Conservation (phyloP, 2,888 invertebrate genomes). For the Phengaris alcon region DNA sequence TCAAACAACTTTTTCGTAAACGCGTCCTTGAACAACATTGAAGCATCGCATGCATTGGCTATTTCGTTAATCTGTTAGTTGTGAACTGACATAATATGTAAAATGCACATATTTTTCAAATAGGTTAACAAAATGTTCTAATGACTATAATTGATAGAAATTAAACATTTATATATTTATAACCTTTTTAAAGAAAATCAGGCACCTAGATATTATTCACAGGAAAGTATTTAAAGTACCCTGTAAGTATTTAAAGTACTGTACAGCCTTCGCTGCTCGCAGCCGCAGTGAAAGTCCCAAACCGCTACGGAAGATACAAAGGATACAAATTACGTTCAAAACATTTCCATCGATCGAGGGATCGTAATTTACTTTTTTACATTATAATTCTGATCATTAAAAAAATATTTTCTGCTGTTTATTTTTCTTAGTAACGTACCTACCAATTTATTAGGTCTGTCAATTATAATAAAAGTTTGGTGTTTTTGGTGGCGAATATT, state of each 20-base stretch:
- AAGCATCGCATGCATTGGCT: too few relatives aligned
- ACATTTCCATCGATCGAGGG: slow-evolving; percentile 19
- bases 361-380: slow-evolving; percentile 22
- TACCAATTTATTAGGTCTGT: background rate
- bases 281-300: slow-evolving; percentile 29
- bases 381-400: slow-evolving; percentile 15
- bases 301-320: slow-evolving; percentile 30
- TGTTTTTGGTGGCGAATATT: slow-evolving; percentile 32
- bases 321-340: slow-evolving; percentile 31
- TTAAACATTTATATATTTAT: background rate
- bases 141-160: background rate
- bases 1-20: too few relatives aligned
- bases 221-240: slow-evolving; percentile 31
- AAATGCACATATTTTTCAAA: too few relatives aligned
- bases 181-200: background rate
- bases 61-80: too few relatives aligned
- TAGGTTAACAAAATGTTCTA: too few relatives aligned
- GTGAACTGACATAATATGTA: too few relatives aligned
- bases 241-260: slow-evolving; percentile 32
- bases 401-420: background rate
- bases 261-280: slow-evolving; percentile 23
- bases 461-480: background rate
- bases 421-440: background rate
- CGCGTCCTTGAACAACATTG: too few relatives aligned
- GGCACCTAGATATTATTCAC: slow-evolving; percentile 28